Percentiles rank a stretch among this genome's conserved stretches.
Evolutionary conservation across 2,888 invertebrate species (phyloP).

Genomic region (Smittia sp.): DNA sequence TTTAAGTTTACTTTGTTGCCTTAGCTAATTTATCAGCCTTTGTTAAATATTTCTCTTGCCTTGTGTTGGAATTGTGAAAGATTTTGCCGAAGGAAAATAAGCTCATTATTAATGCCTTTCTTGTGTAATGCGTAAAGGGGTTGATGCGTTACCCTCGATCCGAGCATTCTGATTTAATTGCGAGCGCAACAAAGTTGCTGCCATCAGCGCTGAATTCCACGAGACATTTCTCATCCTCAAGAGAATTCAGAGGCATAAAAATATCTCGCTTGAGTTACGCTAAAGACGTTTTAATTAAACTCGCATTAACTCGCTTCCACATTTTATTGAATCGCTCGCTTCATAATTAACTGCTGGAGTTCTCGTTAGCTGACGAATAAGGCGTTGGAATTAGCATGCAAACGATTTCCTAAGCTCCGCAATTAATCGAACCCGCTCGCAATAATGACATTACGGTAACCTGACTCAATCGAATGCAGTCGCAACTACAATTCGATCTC

Average conservation of each 20-base stretch:
- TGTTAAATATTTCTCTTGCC: background rate
- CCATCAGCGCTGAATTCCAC: background rate
- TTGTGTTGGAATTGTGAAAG: background rate
- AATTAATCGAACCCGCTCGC: background rate
- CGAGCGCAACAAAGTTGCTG: background rate
- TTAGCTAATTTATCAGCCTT: conserved; percentile 6
- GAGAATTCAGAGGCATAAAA: no score
- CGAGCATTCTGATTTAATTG: background rate
- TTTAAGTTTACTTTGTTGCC: background rate
- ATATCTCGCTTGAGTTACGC: background rate
- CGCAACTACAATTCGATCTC: conserved; percentile 31
- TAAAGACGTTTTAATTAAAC: background rate
- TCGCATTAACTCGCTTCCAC: background rate
- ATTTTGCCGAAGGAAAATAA: background rate
- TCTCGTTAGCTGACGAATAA: conserved; percentile 14
- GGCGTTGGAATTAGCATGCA: conserved; percentile 20
- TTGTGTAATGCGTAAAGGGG: background rate
- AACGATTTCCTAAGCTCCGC: conserved; percentile 6
- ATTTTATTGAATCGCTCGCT: background rate
- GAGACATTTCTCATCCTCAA: background rate
- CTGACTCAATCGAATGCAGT: conserved; percentile 1
- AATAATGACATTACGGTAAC: conserved; percentile 35
- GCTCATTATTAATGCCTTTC: conserved; percentile 3
- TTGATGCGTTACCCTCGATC: background rate
- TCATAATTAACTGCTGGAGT: background rate